phyloP scores from a whole-genome alignment of 2,113 vertebrate species.

The Turdus rufiventris region DNA sequence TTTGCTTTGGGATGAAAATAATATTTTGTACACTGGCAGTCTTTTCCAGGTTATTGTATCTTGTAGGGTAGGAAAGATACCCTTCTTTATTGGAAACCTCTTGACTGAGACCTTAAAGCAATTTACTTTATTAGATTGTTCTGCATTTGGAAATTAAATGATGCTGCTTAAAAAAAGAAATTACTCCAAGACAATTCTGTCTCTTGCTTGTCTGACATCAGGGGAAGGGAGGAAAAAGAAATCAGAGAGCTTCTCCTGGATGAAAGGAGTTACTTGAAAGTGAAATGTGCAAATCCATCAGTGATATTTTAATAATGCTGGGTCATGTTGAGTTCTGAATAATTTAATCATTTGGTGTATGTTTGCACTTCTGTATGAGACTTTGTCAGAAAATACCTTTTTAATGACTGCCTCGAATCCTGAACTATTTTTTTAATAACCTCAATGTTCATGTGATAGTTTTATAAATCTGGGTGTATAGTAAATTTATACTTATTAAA shows the following conservation, averaged over 20 bases:
- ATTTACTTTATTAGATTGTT: neutral
- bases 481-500: neutral
- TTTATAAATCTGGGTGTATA: neutral
- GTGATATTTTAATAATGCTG: constrained; percentile 53
- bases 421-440: constrained; percentile 44
- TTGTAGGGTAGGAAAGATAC: neutral
- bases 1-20: neutral
- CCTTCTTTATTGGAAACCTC: neutral
- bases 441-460: neutral
- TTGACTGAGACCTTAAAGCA: neutral
- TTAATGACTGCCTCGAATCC: constrained; percentile 44
- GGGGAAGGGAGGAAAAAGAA: neutral
- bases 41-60: neutral
- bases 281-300: constrained; percentile 41
- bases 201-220: neutral
- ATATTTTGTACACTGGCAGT: neutral
- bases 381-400: constrained; percentile 54
- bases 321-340: constrained; percentile 50
- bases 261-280: constrained; percentile 50
- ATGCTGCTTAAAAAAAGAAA: neutral
- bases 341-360: constrained; percentile 44
- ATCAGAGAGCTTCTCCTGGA: neutral
- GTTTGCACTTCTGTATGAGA: constrained; percentile 48
- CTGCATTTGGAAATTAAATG: constrained; percentile 27
- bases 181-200: neutral